phyloP scores from a whole-genome alignment of 1,140 invertebrate genomes.

The Portunus trituberculatus region DNA sequence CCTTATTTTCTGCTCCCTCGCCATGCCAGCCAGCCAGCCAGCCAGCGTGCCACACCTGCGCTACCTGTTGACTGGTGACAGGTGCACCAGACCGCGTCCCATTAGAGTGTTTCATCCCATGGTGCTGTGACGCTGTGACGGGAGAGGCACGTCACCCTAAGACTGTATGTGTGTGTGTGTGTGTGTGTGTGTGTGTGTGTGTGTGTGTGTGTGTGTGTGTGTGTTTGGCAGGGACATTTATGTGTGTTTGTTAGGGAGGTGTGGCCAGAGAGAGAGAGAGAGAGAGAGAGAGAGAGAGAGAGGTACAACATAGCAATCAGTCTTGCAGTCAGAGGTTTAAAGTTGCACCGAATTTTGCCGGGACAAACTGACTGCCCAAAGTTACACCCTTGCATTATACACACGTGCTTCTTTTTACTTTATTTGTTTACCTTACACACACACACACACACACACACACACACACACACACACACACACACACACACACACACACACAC shows the following conservation, averaged over 20 bases:
- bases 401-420: too few species aligned
- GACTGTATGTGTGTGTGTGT: neutral
- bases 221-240: neutral
- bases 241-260: neutral
- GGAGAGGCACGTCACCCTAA: too few species aligned
- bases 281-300: neutral
- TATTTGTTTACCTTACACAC: too few species aligned
- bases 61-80: neutral
- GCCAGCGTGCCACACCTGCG: neutral
- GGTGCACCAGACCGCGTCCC: neutral
- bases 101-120: neutral
- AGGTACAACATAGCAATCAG: neutral
- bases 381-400: neutral
- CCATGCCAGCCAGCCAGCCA: neutral
- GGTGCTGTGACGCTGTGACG: too few species aligned
- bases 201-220: slow-evolving; percentile 20
- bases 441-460: too few species aligned
- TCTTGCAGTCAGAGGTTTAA: neutral
- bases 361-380: neutral
- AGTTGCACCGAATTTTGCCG: neutral
- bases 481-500: too few species aligned
- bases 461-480: too few species aligned
- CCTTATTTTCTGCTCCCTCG: neutral
- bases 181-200: slow-evolving; percentile 20
- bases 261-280: neutral